Evolutionary conservation across 2,797 vertebrate genomes (phyloP).

Genomic region (Perodicticus potto): DNA sequence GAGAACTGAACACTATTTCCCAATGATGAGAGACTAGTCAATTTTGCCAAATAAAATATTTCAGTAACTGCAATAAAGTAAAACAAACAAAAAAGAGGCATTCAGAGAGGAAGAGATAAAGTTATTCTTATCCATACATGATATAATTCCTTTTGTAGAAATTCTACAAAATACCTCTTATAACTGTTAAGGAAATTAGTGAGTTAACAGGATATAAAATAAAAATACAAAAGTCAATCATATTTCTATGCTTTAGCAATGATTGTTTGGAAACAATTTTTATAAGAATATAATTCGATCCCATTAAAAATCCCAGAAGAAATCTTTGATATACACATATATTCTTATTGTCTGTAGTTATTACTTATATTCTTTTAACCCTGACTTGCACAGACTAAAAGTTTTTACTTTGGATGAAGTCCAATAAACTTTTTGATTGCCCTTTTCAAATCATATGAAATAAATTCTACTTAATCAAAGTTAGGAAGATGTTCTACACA

Average conservation of each 20-base stretch:
- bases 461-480: neutral
- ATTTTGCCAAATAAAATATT: neutral
- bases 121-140: neutral
- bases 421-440: neutral
- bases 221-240: neutral
- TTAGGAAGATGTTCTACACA: neutral
- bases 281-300: neutral
- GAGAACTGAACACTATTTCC: neutral
- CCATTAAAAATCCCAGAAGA: neutral
- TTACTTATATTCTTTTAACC: neutral
- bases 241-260: neutral
- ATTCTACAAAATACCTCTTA: neutral
- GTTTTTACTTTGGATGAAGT: neutral
- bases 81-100: neutral
- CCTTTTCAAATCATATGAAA: neutral
- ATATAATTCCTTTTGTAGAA: neutral
- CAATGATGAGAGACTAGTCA: neutral
- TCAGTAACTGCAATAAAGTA: neutral
- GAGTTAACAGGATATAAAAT: neutral
- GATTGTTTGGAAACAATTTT: neutral
- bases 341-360: neutral
- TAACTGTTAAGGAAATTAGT: neutral
- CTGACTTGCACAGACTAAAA: neutral
- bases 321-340: neutral
- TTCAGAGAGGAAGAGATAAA: neutral